A percentile compares a stretch with the other conserved stretches of the same genome.
Evolutionary conservation across 2,797 vertebrate species (phyloP).

Genomic region (Premnoplex brunnescens): DNA sequence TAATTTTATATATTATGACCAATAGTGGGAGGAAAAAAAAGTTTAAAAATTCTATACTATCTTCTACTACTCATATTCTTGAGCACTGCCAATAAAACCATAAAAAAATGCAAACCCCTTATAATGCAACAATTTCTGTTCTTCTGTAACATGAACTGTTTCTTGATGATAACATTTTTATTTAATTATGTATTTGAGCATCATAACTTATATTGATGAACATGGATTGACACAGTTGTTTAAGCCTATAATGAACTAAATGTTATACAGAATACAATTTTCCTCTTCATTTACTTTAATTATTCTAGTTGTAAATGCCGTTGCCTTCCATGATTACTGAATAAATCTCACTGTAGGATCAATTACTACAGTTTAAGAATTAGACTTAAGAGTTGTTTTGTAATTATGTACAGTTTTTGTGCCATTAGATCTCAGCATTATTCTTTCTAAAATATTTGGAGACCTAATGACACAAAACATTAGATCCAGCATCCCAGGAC

Average conservation of each 20-base stretch:
- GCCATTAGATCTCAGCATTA: constrained; percentile 39
- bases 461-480: constrained; percentile 23
- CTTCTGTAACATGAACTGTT: constrained; percentile 39
- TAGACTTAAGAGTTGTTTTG: constrained; percentile 52
- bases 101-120: background rate
- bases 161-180: constrained; percentile 72
- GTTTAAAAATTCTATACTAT: background rate
- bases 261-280: constrained; percentile 76
- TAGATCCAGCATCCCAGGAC: background rate
- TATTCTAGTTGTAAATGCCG: constrained; percentile 72
- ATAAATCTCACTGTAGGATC: constrained; percentile 74
- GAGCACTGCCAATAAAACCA: background rate
- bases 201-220: constrained; percentile 75
- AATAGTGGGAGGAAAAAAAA: background rate
- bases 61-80: background rate
- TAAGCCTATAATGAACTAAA: constrained; percentile 79
- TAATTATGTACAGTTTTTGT: constrained; percentile 54
- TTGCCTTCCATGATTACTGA: constrained; percentile 59
- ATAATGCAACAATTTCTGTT: constrained; percentile 30
- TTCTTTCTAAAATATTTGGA: constrained; percentile 48
- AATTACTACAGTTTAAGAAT: constrained; percentile 68
- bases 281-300: constrained; percentile 79
- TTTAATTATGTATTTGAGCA: constrained; percentile 73
- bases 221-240: constrained; percentile 72
- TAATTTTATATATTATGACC: background rate